These are phyloP conservation scores for Pachypeltis micranthus DNA, from an alignment of 1,140 invertebrate species.

Conservation along the genomic window DNA sequence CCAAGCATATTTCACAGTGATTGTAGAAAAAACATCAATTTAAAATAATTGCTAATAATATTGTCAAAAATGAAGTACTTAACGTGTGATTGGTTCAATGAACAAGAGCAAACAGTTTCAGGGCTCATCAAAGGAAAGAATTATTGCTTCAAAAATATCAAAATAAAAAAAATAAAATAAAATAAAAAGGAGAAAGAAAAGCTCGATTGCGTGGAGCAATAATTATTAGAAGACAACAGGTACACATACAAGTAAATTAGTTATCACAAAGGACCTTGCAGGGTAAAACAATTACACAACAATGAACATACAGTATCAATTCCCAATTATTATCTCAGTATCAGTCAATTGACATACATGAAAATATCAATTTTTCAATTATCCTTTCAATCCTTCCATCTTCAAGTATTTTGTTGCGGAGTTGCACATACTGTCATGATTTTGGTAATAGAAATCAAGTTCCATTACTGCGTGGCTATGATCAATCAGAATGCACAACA, in stretches of 20 bases:
- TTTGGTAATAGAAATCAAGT: no score
- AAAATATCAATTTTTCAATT: conserved; percentile 3
- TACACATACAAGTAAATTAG: not conserved
- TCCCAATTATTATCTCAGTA: conserved; percentile 23
- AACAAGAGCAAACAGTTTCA: not conserved
- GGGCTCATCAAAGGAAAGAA: not conserved
- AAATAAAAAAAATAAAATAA: not conserved
- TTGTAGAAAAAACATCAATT: not conserved
- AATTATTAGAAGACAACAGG: conserved; percentile 1
- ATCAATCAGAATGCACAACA: conserved; percentile 19
- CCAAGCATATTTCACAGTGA: not conserved
- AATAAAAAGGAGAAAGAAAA: no score
- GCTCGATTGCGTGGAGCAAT: not conserved
- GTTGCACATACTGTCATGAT: no score
- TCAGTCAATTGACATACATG: conserved; percentile 22
- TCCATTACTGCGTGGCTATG: no score
- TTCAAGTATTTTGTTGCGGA: no score
- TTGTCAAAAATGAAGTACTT: conserved; percentile 5
- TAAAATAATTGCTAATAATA: not conserved
- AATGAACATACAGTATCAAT: conserved; percentile 21
- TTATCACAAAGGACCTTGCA: conserved; percentile 20
- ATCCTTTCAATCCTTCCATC: not conserved
- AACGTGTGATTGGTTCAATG: not conserved
- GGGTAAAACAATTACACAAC: conserved; percentile 22
- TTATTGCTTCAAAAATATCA: not conserved